Conservation (phyloP, 2,888 invertebrate genomes). For the Calliopum simillimum region DNA sequence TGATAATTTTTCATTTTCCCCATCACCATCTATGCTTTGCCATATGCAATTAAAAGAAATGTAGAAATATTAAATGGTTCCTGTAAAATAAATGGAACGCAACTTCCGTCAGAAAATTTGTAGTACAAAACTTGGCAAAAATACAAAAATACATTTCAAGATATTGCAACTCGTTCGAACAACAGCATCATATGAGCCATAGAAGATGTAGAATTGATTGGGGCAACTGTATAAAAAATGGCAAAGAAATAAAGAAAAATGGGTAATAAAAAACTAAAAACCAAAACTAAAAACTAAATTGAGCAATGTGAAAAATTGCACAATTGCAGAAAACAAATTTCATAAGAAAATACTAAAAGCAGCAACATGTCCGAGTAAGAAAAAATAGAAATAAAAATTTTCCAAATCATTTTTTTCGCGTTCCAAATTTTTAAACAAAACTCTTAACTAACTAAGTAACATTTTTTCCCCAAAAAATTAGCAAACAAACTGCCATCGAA, state of each 20-base stretch:
- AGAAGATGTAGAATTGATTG: slow-evolving; percentile 9
- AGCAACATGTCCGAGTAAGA: slow-evolving; percentile 11
- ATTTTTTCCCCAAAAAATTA: slow-evolving; percentile 61
- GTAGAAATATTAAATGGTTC: too few relatives aligned
- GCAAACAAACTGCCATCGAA: slow-evolving; percentile 98
- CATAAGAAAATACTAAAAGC: not conserved
- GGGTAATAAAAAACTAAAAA: too few relatives aligned
- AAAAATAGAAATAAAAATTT: not conserved
- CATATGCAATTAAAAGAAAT: too few relatives aligned
- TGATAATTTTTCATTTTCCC: too few relatives aligned
- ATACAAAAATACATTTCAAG: not conserved
- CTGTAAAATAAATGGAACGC: not conserved
- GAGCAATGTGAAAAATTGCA: too few relatives aligned
- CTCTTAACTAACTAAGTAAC: not conserved
- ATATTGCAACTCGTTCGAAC: too few relatives aligned
- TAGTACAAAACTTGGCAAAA: slow-evolving; percentile 9
- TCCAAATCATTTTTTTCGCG: slow-evolving; percentile 17
- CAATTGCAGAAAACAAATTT: too few relatives aligned
- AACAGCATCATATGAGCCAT: too few relatives aligned
- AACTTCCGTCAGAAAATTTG: not conserved
- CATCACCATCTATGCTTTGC: too few relatives aligned
- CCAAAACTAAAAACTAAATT: too few relatives aligned
- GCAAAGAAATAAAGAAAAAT: not conserved
- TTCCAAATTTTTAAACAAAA: not conserved
- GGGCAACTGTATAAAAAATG: slow-evolving; percentile 11